Base-by-base conservation (phyloP, 2,888 invertebrate species). In the Xestobium rufovillosum region DNA sequence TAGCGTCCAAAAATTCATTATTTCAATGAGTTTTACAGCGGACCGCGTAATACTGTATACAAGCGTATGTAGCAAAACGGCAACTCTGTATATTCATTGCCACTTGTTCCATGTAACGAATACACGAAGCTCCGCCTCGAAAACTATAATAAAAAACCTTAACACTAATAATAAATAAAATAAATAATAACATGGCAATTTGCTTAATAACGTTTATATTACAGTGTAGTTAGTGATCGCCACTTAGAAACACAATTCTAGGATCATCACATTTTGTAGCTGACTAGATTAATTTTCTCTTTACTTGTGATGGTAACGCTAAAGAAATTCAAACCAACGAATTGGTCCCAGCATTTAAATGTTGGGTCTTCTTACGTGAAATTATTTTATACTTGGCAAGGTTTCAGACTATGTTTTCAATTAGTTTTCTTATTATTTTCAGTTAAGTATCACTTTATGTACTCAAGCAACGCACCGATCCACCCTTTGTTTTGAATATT, bases 21-120 rank as follows among this genome's bases (percentile, higher is more conserved):
- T 23, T 14, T 23, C 23, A 36, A 42, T 42, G 45, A 45, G 48
- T 42, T 50, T 49, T 52, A 49, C 48, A 48, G 52, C 50, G 52
- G 53, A 54, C 53, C 52, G 53, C 48, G 46, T 52, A 56, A 56
- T 56, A 56, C 55, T 56, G 53, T 50, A 48, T 50, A 51, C 41
- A 55, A 56, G 56, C 55, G 49, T 52, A 53, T 43, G n/a, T 33
- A 29, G 26, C 13, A n/a, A 27, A 33, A 33, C 13, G 14, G 31
- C 10, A 14, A 31, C 8, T 11, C 8, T 28, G 8, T 28, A 34
- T 27, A n/a, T n/a, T n/a, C n/a, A n/a, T n/a, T n/a, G n/a, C n/a
- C n/a, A n/a, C n/a, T n/a, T n/a, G n/a, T n/a, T n/a, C n/a, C n/a
- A n/a, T n/a, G n/a, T n/a, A n/a, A n/a, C n/a, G n/a, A n/a, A n/a